phyloP scores from a whole-genome alignment of 2,113 vertebrate genomes.

The Scopus umbretta region DNA sequence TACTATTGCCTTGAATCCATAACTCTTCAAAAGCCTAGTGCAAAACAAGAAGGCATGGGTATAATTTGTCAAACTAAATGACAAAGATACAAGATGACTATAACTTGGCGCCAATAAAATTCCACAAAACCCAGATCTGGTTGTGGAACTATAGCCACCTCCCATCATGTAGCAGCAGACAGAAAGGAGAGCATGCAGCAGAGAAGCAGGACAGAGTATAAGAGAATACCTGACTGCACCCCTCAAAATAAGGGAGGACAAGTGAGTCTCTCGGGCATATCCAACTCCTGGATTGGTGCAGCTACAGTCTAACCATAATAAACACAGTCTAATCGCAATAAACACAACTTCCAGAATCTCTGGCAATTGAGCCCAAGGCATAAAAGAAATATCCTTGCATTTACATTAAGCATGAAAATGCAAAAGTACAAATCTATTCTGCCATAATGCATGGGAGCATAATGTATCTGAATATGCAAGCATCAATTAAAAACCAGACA shows the following conservation, averaged over 20 bases:
- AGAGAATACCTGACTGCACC: not conserved
- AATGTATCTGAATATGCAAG: not conserved
- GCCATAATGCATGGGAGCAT: not conserved
- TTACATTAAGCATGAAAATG: not conserved
- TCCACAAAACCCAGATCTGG: not conserved
- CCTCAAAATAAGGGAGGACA: not conserved
- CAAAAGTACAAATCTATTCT: not conserved
- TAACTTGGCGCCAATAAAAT: not conserved
- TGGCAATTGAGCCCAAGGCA: not conserved
- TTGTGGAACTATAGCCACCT: not conserved
- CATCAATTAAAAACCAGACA: not conserved
- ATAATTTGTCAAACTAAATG: not conserved
- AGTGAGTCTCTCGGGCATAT: not conserved
- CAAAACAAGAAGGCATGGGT: not conserved
- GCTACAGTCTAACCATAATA: not conserved
- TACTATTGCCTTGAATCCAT: not conserved
- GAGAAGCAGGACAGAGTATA: not conserved
- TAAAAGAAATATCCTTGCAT: not conserved
- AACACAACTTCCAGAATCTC: not conserved
- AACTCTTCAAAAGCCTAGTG: not conserved
- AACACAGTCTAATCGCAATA: not conserved
- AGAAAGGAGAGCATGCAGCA: not conserved
- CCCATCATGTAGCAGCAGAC: not conserved
- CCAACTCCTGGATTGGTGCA: not conserved
- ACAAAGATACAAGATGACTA: not conserved